Base-by-base conservation (phyloP, 2,113 vertebrate genomes). In the Clarias batrachus region DNA sequence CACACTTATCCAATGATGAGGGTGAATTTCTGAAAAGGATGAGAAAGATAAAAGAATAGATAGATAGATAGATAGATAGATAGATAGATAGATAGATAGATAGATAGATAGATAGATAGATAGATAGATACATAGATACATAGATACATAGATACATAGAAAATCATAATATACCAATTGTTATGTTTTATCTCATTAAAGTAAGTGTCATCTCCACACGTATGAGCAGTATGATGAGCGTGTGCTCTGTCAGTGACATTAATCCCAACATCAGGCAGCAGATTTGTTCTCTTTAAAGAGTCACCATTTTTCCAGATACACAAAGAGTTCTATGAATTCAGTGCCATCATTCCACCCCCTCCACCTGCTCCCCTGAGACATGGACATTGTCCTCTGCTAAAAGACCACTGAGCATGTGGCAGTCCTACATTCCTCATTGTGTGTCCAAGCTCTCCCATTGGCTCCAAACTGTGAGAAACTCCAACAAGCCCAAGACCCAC, bases 391-490 rank as follows among this genome's bases (percentile, higher is more conserved):
- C 89, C 93, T 2, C 62, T 19, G 70, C 19, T 70, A 85, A 68
- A 83, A 63, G 84, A 85, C 25, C 80, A 88, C 82, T 84, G 76
- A 88, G 85, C 89, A 86, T 89, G 87, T 91, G 88, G 85, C 66
- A 81, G 85, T 81, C 33, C 74, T 60, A 80, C 86, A 65, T 37
- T 2, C 33, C 33, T 37, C 1, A 37, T 89, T 88, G 88, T 89
- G 78, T 83, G 54, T 41, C 19, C 0, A 3, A 83, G 89, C 89
- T 88, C 90, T 91, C 78, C 90, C 91, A 95, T 95, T 95, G 94
- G 94, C 57, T 89, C 23, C 66, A 89, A 85, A 95, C 86, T 94
- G 94, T 94, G 94, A 92, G 94, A 94, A 94, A 91, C 62, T 93
- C 73, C 79, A 86, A 25, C 56, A 85, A 93, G 89, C 89, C 89